These are phyloP conservation scores for Gymnobelideus leadbeateri DNA, from an alignment of 2,113 vertebrate genomes.

Conservation along the genomic window DNA sequence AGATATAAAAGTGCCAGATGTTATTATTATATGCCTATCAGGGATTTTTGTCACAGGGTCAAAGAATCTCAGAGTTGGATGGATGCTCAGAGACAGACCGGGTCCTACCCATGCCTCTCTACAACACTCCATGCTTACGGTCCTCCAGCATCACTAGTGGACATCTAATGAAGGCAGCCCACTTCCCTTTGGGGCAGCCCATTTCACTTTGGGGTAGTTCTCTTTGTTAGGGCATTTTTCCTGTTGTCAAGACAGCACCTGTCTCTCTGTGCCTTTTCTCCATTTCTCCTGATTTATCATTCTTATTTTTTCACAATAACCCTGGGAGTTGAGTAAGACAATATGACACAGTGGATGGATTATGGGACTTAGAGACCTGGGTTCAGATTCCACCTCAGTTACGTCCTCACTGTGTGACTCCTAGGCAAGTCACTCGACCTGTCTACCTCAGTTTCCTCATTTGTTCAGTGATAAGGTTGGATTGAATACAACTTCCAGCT, in stretches of 20 bases:
- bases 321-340: not conserved
- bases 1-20: not conserved
- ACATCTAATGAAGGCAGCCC: not conserved
- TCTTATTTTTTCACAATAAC: not conserved
- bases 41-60: not conserved
- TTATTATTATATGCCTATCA: too few species aligned
- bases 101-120: not conserved
- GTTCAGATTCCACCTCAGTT: not conserved
- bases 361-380: not conserved
- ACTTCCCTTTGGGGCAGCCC: not conserved
- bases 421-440: not conserved
- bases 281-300: not conserved
- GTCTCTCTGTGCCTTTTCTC: not conserved
- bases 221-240: not conserved
- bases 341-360: not conserved
- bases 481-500: not conserved
- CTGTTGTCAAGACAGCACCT: not conserved
- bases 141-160: not conserved
- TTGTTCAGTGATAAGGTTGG: not conserved
- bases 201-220: not conserved
- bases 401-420: not conserved
- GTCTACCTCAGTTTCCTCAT: not conserved
- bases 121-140: not conserved
- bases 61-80: not conserved
- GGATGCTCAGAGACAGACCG: not conserved